Conservation (phyloP, 2,888 invertebrate species). For the Quadroppia sp. region DNA sequence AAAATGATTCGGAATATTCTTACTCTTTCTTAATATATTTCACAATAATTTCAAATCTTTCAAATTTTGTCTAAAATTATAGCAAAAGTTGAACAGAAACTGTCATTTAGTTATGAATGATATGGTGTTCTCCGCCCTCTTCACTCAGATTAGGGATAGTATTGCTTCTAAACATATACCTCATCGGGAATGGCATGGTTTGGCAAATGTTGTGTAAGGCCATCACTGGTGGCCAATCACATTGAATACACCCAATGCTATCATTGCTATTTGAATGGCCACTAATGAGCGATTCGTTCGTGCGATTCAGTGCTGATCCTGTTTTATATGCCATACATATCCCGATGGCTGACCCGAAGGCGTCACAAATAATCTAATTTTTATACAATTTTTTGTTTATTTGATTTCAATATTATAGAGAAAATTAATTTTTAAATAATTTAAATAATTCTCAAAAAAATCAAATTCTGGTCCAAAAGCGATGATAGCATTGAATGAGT, state of each 20-base stretch:
- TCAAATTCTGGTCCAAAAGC: not conserved
- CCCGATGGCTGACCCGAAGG: not conserved
- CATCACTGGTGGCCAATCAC: slow-evolving; percentile 24
- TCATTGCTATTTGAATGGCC: not conserved
- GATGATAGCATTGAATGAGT: not conserved
- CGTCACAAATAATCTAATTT: not conserved
- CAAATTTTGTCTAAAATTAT: not conserved
- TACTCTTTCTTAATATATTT: too few relatives aligned
- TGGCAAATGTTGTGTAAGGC: not conserved
- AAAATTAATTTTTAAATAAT: not conserved
- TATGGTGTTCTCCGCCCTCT: slow-evolving; percentile 9
- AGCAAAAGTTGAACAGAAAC: not conserved
- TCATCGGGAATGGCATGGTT: not conserved
- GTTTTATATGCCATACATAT: not conserved
- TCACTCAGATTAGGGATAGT: not conserved
- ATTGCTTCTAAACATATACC: not conserved
- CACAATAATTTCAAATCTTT: not conserved
- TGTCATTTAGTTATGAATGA: slow-evolving; percentile 25
- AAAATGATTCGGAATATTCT: too few relatives aligned
- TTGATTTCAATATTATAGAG: not conserved
- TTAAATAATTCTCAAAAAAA: not conserved
- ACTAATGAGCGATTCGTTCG: not conserved
- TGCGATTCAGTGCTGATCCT: not conserved
- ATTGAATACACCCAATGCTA: slow-evolving; percentile 13
- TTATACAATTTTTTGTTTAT: not conserved